Conservation (phyloP, 2,113 vertebrate genomes). For the Gracilinanus agilis region DNA sequence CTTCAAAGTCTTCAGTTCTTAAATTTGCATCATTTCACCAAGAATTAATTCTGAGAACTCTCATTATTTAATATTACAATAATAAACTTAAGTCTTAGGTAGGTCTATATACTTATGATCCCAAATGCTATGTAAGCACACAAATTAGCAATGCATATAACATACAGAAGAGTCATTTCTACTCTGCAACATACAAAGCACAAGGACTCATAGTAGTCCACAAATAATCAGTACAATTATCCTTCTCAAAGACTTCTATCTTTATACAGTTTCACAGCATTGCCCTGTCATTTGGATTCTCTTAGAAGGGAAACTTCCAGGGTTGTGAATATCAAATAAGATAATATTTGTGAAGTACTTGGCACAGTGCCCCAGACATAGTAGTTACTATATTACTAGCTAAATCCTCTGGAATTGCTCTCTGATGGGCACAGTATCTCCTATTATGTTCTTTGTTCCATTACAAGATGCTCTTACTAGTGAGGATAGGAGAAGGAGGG, state of each 20-base stretch:
- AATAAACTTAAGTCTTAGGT: not conserved
- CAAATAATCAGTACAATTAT: not conserved
- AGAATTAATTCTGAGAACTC: not conserved
- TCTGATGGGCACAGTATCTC: not conserved
- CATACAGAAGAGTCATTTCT: not conserved
- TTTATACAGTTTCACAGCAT: not conserved
- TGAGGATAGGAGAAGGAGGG: not conserved
- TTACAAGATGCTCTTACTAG: not conserved
- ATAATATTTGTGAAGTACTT: not conserved
- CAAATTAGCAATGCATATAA: not conserved
- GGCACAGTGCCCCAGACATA: not conserved
- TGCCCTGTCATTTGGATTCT: too few relatives aligned
- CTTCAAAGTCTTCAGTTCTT: not conserved
- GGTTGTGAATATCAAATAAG: not conserved
- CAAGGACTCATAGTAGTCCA: not conserved
- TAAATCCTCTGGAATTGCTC: not conserved
- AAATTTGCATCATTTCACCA: not conserved
- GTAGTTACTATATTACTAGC: not conserved
- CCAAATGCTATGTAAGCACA: not conserved
- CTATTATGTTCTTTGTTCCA: not conserved
- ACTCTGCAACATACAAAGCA: not conserved
- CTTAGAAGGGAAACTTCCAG: too few relatives aligned
- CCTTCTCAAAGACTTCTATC: not conserved
- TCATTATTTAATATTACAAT: too few relatives aligned
- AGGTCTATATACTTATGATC: not conserved